Evolutionary conservation across 35 echinoderm and acorn worm species (phyloP), one percentile per base, ranked within the genome.

Genomic region (Holothuria glaberrima): DNA sequence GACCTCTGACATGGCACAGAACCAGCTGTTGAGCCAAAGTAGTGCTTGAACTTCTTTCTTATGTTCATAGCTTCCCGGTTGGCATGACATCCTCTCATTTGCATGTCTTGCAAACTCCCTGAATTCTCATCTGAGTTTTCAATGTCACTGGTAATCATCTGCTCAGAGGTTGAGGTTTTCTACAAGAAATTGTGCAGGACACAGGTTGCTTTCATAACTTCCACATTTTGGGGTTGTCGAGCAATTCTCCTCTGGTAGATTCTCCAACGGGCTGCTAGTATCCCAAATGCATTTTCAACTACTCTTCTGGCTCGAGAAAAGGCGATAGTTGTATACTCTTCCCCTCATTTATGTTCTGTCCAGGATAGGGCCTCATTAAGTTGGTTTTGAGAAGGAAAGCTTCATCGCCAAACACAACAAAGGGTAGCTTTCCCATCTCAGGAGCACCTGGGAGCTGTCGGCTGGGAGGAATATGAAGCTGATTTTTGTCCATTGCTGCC

Each of bases 231-330:
- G n/a, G 74, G 34, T n/a, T 78, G 3, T 7, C 44, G 45, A 21
- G 12, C 33, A 12, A 78, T 78, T 28, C 80, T 1, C 25, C 80
- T n/a, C 0, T 58, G 80, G 57, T 9, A 92, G 0, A 92, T 88
- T 22, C 90, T 20, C 86, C 91, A 90, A 30, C 68, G 88, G 12
- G 86, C 85, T 29, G 91, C 90, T 7, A 95, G 70, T 21, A 95
- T 88, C 4, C 94, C 94, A 32, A 95, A 95, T 6, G 94, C 78
- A 57, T 95, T 95, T 86, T 92, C 94, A 19, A 92, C 64, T 10
- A 90, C 68, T 10, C 94, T 24, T 27, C 94, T 33, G 18, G 90
- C 94, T 17, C 90, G 33, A 1, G 90, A n/a, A 92, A 22, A 95
- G 54, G 34, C 94, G 62, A 63, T 95, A 95, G 59, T 92, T 95